These are phyloP conservation scores for Actinernus sp. DNA, from an alignment of 92 coral and sea anemone species.

Conservation along the genomic window DNA sequence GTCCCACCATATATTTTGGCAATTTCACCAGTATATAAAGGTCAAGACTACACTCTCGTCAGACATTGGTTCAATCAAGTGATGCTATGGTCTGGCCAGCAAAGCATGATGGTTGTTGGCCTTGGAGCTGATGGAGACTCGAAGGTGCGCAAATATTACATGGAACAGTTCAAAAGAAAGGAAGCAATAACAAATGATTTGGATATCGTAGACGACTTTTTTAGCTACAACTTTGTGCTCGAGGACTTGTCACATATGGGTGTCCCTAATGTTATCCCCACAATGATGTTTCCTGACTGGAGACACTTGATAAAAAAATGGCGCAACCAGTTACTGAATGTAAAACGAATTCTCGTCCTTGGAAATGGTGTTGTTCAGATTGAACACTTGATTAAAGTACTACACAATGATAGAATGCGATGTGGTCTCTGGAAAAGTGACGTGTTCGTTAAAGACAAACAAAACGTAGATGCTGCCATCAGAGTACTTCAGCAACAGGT, in stretches of 20 bases:
- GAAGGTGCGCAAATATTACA: constrained; percentile 24
- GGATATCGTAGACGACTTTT: background rate
- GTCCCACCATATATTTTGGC: constrained; percentile 18
- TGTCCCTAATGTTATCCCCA: constrained; percentile 1
- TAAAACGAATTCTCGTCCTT: constrained; percentile 15
- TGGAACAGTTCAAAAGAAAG: background rate
- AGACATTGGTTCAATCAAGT: constrained; percentile 18
- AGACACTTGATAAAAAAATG: constrained; percentile 35
- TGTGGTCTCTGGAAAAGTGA: constrained; percentile 50
- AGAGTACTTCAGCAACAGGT: constrained; percentile 17
- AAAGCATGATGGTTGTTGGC: background rate
- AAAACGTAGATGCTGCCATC: constrained; percentile 48
- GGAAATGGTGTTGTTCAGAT: too few species aligned
- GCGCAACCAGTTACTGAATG: constrained; percentile 35
- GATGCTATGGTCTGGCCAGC: background rate
- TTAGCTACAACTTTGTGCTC: background rate
- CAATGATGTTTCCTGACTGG: constrained; percentile 46
- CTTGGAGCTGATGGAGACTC: constrained; percentile 42
- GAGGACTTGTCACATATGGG: background rate
- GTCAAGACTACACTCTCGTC: constrained; percentile 17
- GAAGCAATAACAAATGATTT: background rate
- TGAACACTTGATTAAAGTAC: background rate
- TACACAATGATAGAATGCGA: background rate
- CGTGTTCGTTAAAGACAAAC: constrained; percentile 45
- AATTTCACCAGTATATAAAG: constrained; percentile 14